Percentiles rank a stretch among this genome's conserved stretches.
Evolutionary conservation across 2,888 invertebrate genomes (phyloP).

Genomic region (Trachelus troglodyta): DNA sequence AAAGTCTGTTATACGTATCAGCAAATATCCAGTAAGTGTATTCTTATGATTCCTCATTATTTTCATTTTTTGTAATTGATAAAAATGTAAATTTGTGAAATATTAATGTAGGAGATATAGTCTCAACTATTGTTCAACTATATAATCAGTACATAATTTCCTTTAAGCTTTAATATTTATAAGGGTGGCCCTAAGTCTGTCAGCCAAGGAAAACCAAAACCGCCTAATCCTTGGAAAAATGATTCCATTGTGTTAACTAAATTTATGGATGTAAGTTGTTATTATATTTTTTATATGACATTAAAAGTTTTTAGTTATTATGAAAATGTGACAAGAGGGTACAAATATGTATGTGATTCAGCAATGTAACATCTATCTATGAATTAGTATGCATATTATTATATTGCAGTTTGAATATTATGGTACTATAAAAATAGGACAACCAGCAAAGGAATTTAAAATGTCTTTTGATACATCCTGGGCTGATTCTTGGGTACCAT

Average conservation of each 20-base stretch:
- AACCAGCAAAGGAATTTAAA: constrained; percentile 66
- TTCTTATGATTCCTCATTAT: neutral
- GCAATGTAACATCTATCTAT: neutral
- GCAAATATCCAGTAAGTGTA: neutral
- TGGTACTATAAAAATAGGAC: constrained; percentile 65
- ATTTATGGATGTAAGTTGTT: constrained; percentile 43
- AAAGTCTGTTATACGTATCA: neutral
- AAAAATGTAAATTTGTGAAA: neutral
- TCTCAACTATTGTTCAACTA: neutral
- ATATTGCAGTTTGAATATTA: constrained; percentile 67
- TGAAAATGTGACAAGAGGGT: neutral
- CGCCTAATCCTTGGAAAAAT: constrained; percentile 9
- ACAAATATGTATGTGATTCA: neutral
- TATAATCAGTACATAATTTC: neutral
- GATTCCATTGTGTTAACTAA: constrained; percentile 39
- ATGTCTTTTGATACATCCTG: constrained; percentile 69
- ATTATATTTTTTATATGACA: neutral
- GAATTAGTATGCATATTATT: constrained; percentile 15
- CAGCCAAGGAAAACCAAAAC: neutral
- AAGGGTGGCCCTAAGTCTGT: neutral
- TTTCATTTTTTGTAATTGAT: neutral
- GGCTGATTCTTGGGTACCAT: constrained; percentile 67
- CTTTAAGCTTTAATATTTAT: neutral
- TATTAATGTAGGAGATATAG: neutral
- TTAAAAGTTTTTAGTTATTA: neutral